Base-by-base conservation (phyloP, 2,888 invertebrate genomes). In the Drosophila pseudotakahashii region DNA sequence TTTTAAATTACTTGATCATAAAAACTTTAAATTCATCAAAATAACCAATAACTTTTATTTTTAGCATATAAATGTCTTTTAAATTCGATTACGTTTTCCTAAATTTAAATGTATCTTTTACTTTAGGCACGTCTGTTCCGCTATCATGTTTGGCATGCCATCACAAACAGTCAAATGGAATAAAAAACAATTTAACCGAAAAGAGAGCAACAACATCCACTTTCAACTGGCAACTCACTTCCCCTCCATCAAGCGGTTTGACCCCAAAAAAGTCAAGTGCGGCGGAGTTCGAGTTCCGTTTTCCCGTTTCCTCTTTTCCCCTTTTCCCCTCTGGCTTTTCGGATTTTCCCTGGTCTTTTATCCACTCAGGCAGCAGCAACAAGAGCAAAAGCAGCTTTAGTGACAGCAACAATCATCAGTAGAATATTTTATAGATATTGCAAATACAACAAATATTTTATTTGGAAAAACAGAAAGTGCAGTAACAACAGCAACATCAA, bases 231-330 rank as follows among this genome's bases (percentile, higher is more conserved):
- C 11, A 41, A 42, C 42, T 76, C 62, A 73, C 81, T 42, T 59
- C 47, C 47, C 51, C 47, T 54, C 41, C 74, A 61, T 67, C 84
- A 73, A 78, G 81, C 82, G 82, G 82, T 81, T 82, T 82, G 82
- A 82, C 82, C 82, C 85, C 85, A 82, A 82, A 81, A 82, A 84
- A 82, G 82, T 82, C 82, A 82, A 81, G 82, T 82, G 82, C 81
- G 77, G 73, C 52, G 55, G 71, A 59, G 73, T 58, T 50, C 63
- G 55, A 61, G 67, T 67, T 64, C 64, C 62, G 64, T 37, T 50
- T 51, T 44, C 34, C 66, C 45, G 11, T 32, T 55, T 41, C 48
- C 37, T n/a, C 44, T 7, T n/a, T 32, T 47, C 39, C 30, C 10
- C 44, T 3, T 30, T 32, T 47, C 47, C 30, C 10, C 7, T 19